phyloP scores from a whole-genome alignment of 2,888 invertebrate species.

The Hofmannophila pseudospretella region DNA sequence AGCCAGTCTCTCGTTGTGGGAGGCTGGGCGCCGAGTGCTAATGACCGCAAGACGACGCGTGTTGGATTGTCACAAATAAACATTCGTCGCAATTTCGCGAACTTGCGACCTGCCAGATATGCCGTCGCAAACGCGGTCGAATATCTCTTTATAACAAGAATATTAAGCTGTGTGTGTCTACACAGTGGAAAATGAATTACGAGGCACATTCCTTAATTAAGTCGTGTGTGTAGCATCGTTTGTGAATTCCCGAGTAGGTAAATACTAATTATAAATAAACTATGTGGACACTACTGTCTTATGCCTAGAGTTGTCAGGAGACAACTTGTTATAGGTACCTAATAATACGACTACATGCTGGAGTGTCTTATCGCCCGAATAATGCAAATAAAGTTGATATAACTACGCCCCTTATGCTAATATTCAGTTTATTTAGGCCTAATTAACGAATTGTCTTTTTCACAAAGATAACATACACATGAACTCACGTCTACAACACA shows the following conservation, averaged over 20 bases:
- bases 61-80: slow-evolving; percentile 25
- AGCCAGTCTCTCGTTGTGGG: slow-evolving; percentile 40
- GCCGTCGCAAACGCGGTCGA: slow-evolving; percentile 14
- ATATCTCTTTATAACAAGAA: slow-evolving; percentile 1
- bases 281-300: background rate
- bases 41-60: slow-evolving; percentile 42
- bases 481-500: too few relatives aligned
- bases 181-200: background rate
- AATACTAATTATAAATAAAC: background rate
- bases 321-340: background rate
- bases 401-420: background rate
- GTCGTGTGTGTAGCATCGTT: background rate
- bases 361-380: background rate
- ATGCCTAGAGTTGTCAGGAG: background rate
- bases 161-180: background rate
- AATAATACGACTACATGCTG: background rate
- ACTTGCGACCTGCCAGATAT: slow-evolving; percentile 3
- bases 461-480: background rate
- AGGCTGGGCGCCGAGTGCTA: slow-evolving; percentile 33
- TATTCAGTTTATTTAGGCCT: background rate
- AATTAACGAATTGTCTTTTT: background rate
- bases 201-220: background rate
- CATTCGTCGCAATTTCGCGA: slow-evolving; percentile 7
- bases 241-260: background rate
- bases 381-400: background rate